A percentile compares a stretch with the other conserved stretches of the same genome.
phyloP scores from a whole-genome alignment of 1,140 invertebrate species.

The Aradophagus sp. region DNA sequence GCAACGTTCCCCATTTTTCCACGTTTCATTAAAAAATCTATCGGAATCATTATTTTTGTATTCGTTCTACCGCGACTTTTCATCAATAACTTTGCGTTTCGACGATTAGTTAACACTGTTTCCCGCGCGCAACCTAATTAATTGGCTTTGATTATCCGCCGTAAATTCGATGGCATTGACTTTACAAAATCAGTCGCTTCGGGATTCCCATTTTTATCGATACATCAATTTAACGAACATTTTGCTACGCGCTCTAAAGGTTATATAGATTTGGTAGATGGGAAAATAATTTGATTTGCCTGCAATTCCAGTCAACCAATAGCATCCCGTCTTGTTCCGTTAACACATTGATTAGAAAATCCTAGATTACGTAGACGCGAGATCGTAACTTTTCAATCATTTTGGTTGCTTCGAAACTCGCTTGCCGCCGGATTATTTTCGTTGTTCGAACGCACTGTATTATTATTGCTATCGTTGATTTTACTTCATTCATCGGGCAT shows the following conservation, averaged over 20 bases:
- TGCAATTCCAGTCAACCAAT: slow-evolving; percentile 47
- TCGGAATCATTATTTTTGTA: too few species aligned
- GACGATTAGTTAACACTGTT: too few species aligned
- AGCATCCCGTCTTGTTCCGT: slow-evolving; percentile 33
- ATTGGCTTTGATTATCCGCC: too few species aligned
- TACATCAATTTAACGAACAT: slow-evolving; percentile 28
- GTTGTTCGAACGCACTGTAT: not conserved
- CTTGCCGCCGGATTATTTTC: slow-evolving; percentile 1
- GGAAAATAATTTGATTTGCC: slow-evolving; percentile 52
- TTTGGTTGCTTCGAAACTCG: slow-evolving; percentile 17
- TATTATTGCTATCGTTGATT: too few species aligned
- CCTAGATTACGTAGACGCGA: slow-evolving; percentile 42
- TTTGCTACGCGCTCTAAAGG: slow-evolving; percentile 34
- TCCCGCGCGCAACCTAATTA: too few species aligned
- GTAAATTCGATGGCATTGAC: too few species aligned
- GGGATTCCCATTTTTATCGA: slow-evolving; percentile 33
- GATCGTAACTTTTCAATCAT: slow-evolving; percentile 48
- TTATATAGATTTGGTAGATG: slow-evolving; percentile 46
- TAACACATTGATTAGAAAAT: slow-evolving; percentile 48
- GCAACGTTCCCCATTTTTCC: too few species aligned
- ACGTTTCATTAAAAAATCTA: too few species aligned
- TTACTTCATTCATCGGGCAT: too few species aligned
- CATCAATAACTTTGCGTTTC: too few species aligned
- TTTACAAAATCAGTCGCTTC: too few species aligned
- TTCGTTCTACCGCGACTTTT: too few species aligned